Base-by-base conservation (phyloP, 2,888 invertebrate genomes). In the Aphodius granarius region DNA sequence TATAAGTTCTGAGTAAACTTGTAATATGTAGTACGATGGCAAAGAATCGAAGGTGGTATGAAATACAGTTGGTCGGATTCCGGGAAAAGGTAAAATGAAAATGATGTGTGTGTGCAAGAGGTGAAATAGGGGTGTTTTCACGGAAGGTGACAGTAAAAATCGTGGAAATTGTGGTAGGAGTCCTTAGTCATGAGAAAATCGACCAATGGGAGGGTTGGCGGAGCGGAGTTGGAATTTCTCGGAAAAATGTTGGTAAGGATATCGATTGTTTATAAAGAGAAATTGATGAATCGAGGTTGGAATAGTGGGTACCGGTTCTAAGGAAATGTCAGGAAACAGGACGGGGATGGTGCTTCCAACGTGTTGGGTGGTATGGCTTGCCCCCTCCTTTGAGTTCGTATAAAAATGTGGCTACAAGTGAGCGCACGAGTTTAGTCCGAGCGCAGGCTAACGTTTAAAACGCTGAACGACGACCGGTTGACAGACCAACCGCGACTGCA, bases 341-440 rank as follows among this genome's bases (percentile, higher is more conserved):
- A 20, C 22, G 68, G 68, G 68, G n/a, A 62, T 16, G 22, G 16
- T 18, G 43, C 43, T 15, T 43, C 22, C 20, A 70, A 13, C 65
- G 17, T 19, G 65, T n/a, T 16, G 19, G 65, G 65, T 16, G 65
- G 65, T n/a, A 65, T 65, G 6, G 65, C 15, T 16, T 77, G 78
- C 79, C 83, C 82, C 83, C 83, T 80, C 82, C 82, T 78, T 80
- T 77, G 75, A 22, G 72, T 75, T 79, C 81, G 79, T 83, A 83
- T 84, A 84, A 85, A 83, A 84, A 84, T 82, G 81, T 80, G 81
- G 78, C 80, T 81, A 78, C 80, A 80, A 81, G 82, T 78, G 79
- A 81, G 81, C 82, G 83, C 83, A 81, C 79, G 82, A 84, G 84
- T 83, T 83, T 82, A 82, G 81, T 80, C 78, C 80, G 79, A 75